Base-by-base conservation (phyloP, 2,797 vertebrate species). In the Rhynchotus rufescens region DNA sequence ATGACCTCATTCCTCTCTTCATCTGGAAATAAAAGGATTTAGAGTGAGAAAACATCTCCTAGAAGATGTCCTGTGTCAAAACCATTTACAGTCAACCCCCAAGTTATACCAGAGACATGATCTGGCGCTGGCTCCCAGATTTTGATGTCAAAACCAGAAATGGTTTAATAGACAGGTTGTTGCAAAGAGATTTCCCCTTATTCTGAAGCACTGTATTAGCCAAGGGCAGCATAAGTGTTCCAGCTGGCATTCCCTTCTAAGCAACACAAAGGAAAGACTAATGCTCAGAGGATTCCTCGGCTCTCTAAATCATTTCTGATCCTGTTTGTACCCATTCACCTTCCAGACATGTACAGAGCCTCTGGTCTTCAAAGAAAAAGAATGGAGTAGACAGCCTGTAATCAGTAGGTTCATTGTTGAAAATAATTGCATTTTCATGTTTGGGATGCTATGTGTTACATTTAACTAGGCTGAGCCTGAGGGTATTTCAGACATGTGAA, bases 71-170 rank as follows among this genome's bases (percentile, higher is more conserved):
- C 25, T 73, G 12, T 42, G 5, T 15, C 59, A 10, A 15, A 10
- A 16, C 7, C 21, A 40, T 81, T 86, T 83, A 64, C 12, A 65
- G 22, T 54, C 28, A 28, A 28, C 4, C 7, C 17, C 22, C 3
- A n/a, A 38, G 52, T 77, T 16, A 10, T 42, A 45, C 25, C 26
- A 66, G 45, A 60, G 14, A 19, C 16, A 20, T 4, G 17, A 16
- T 7, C 34, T n/a, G 28, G 19, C 22, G 56, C 16, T 15, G n/a
- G 22, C 8, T 82, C 90, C 60, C 40, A 25, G 36, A 80, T 82
- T 92, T 84, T 82, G 57, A 91, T 89, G 38, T 75, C 59, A 89
- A 85, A 94, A 89, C 49, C 13, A 73, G n/a, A 80, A 84, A 52
- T 47, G 15, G 7, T 90, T 88, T 84, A 49, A 86, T 86, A 93